Evolutionary conservation across 2,888 invertebrate species (phyloP).

Genomic region (Cephonodes hylas): DNA sequence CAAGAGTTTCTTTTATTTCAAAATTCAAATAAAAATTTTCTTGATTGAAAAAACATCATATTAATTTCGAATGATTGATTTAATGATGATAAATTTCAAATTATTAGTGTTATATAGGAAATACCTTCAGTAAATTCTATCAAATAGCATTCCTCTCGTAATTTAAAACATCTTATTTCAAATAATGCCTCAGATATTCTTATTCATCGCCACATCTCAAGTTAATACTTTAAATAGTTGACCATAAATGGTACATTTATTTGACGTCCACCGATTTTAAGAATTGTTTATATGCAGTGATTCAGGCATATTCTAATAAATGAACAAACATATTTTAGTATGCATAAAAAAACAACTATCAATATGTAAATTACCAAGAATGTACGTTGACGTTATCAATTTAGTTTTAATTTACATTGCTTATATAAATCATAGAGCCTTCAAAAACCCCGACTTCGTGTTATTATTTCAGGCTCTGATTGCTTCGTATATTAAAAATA

Average conservation of each 20-base stretch:
- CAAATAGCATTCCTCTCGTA: too few relatives aligned
- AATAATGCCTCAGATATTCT: too few relatives aligned
- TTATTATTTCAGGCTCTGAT: background rate
- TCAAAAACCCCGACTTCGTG: background rate
- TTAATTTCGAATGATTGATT: too few relatives aligned
- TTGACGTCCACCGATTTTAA: background rate
- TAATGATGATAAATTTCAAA: too few relatives aligned
- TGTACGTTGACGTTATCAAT: conserved; percentile 1
- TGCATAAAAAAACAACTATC: background rate
- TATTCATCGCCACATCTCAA: too few relatives aligned
- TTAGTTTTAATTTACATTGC: conserved; percentile 16
- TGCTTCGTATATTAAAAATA: background rate
- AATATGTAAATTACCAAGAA: conserved; percentile 2
- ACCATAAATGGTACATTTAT: background rate
- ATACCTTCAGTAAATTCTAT: too few relatives aligned
- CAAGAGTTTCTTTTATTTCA: too few relatives aligned
- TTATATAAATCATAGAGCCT: conserved; percentile 19
- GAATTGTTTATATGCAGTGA: background rate
- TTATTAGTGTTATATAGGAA: too few relatives aligned
- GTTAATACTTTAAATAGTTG: too few relatives aligned
- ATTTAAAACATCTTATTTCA: too few relatives aligned
- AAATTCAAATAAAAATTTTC: too few relatives aligned
- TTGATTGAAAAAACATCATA: too few relatives aligned
- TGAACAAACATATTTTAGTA: background rate
- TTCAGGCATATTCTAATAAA: background rate